Evolutionary conservation across 2,888 invertebrate genomes (phyloP), one percentile per base, ranked within the genome.

Genomic region (Chrysodeixis includens): DNA sequence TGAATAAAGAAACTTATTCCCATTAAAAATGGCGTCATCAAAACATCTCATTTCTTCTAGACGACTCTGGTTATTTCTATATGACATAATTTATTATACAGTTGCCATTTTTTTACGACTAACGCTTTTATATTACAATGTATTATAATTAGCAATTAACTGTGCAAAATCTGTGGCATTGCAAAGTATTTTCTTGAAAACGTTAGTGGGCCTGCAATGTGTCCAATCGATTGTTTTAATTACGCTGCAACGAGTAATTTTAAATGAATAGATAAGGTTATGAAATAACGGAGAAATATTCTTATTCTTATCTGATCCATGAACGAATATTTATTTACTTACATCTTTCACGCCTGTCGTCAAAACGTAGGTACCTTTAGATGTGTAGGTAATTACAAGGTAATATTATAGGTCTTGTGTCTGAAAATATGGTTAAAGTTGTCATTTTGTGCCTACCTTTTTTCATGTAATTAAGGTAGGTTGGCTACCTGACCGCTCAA

Each of bases 261-360:
- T 51, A 16, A 63, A 72, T 71, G 57, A 71, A 55, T 61, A 63
- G 75, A 75, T 75, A 75, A 75, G 51, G 22, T 9, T 51, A 74
- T 69, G 46, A 10, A 16, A 1, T 52, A 30, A 53, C 18, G 14
- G 14, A 20, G 40, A 20, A 14, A 44, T 10, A 55, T 40, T 5
- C n/a, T 40, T 40, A 7, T 40, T n/a, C 40, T 60, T 60, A 71
- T 55, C 57, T 22, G 20, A 69, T 51, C 14, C 56, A 60, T 46
- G 55, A 26, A n/a, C 16, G 18, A 6, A 40, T 40, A 40, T n/a
- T 40, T 40, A 40, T 6, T 40, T 40, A n/a, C n/a, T 26, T 4
- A 26, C 26, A n/a, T n/a, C n/a, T n/a, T n/a, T n/a, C n/a, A n/a
- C n/a, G n/a, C n/a, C n/a, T n/a, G n/a, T n/a, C n/a, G n/a, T n/a